Percentiles rank a stretch among this genome's conserved stretches.
Conservation (phyloP, 1,140 invertebrate species). For the Euborellia annulipes region DNA sequence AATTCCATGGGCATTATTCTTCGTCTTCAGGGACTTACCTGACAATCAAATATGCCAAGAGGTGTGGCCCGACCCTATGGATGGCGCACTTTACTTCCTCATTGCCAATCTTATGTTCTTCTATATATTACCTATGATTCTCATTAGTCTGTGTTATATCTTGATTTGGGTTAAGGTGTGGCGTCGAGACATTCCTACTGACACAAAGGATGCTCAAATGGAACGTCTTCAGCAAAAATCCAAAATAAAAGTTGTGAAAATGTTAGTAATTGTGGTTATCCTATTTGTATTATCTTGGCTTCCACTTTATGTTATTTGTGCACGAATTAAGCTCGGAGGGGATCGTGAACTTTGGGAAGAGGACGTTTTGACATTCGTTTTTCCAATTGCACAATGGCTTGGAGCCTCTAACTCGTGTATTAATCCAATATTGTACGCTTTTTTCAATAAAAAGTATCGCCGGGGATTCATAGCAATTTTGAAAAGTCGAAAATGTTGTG, state of each 20-base stretch:
- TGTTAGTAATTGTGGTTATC: constrained; percentile 88
- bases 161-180: constrained; percentile 87
- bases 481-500: constrained; percentile 67
- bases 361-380: constrained; percentile 59
- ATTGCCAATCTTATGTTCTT: constrained; percentile 77
- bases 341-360: constrained; percentile 54
- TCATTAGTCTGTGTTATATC: constrained; percentile 84
- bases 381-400: constrained; percentile 90
- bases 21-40: constrained; percentile 56
- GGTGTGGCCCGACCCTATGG: constrained; percentile 64
- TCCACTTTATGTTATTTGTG: constrained; percentile 81
- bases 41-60: constrained; percentile 61
- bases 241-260: constrained; percentile 88
- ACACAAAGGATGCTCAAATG: constrained; percentile 81
- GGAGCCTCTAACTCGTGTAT: constrained; percentile 93
- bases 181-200: constrained; percentile 69
- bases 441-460: constrained; percentile 92
- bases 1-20: constrained; percentile 79
- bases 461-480: constrained; percentile 82
- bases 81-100: constrained; percentile 72
- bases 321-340: constrained; percentile 65
- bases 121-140: constrained; percentile 80
- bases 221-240: constrained; percentile 82
- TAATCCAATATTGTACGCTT: constrained; percentile 94
- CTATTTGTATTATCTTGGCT: constrained; percentile 90